These are phyloP conservation scores for Cactoblastis cactorum DNA, from an alignment of 2,888 invertebrate genomes.

Conservation along the genomic window DNA sequence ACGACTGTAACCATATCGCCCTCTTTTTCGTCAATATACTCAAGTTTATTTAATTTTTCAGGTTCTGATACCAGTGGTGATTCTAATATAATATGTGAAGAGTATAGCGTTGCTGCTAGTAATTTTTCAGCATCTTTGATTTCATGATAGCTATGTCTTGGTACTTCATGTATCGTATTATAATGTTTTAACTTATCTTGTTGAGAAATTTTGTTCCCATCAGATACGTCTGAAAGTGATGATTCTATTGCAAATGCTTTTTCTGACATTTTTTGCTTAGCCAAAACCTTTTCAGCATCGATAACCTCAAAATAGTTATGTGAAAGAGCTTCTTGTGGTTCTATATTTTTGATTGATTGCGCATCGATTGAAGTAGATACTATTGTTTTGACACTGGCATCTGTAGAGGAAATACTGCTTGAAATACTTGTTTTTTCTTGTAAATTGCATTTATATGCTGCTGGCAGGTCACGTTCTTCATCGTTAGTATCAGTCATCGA, in stretches of 20 bases:
- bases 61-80: background rate
- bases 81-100: background rate
- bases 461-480: too few species aligned
- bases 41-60: background rate
- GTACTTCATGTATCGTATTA: background rate
- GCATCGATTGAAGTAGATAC: background rate
- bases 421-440: too few species aligned
- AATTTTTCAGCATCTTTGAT: conserved; percentile 1
- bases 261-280: conserved; percentile 15
- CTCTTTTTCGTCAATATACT: background rate
- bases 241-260: background rate
- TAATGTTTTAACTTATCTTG: background rate
- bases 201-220: background rate
- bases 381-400: background rate
- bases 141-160: conserved; percentile 8
- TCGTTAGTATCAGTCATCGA: too few species aligned
- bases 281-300: conserved; percentile 47
- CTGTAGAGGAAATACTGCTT: background rate
- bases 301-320: conserved; percentile 44
- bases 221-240: background rate
- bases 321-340: conserved; percentile 36
- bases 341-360: conserved; percentile 1
- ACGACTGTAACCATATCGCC: background rate
- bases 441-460: too few species aligned
- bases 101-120: background rate